phyloP scores from a whole-genome alignment of 2,113 vertebrate genomes.

The Catagonus wagneri region DNA sequence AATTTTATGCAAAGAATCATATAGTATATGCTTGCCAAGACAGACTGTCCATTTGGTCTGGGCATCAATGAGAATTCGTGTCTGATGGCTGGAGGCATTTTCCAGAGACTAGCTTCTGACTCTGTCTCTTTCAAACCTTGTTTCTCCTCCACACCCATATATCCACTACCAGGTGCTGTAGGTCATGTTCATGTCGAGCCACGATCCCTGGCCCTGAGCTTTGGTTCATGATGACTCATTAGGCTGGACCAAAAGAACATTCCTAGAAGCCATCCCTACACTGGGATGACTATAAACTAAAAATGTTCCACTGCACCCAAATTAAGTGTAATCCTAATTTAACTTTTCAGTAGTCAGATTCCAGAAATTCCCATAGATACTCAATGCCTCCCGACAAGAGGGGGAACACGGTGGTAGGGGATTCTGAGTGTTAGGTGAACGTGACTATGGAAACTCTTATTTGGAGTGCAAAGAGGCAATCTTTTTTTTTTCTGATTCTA shows the following conservation, averaged over 20 bases:
- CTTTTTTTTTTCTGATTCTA: too few relatives aligned
- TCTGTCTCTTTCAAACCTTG: background rate
- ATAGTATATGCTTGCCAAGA: background rate
- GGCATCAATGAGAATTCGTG: background rate
- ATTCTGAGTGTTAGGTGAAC: background rate
- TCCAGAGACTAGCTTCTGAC: background rate
- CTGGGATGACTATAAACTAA: background rate
- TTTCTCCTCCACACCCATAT: background rate
- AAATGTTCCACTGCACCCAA: background rate
- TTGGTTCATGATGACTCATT: background rate
- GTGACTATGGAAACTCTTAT: background rate
- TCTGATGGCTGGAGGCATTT: background rate
- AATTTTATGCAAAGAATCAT: background rate
- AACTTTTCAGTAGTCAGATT: background rate
- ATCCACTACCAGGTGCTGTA: accelerated
- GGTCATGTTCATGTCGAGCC: background rate
- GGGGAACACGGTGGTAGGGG: background rate
- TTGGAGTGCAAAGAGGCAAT: background rate
- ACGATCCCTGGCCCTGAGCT: background rate
- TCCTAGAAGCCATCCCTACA: background rate
- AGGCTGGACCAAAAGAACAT: background rate
- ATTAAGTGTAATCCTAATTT: background rate
- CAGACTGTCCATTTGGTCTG: background rate
- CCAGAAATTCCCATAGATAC: background rate
- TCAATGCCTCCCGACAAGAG: background rate